A percentile compares a stretch with the other conserved stretches of the same genome.
phyloP scores from a whole-genome alignment of 2,797 vertebrate genomes.

The Rhabdophis nuchalis region DNA sequence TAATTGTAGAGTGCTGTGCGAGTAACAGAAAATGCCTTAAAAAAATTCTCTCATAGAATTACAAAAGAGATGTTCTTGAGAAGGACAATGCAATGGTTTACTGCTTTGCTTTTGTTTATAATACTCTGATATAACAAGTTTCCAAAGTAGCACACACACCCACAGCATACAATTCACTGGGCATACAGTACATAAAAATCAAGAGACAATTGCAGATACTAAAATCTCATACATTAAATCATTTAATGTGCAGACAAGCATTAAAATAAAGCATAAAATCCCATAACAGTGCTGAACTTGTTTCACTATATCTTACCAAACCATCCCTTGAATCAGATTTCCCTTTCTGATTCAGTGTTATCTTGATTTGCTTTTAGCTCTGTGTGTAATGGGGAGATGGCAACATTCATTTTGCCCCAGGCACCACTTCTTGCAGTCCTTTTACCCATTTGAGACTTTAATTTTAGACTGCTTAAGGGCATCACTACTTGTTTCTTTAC shows the following conservation, averaged over 20 bases:
- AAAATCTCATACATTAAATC: background rate
- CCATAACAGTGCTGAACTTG: background rate
- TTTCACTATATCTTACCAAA: background rate
- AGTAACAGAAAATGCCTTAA: background rate
- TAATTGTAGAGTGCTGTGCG: background rate
- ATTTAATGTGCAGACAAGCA: background rate
- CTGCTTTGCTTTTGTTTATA: background rate
- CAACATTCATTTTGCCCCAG: background rate
- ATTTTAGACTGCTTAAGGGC: background rate
- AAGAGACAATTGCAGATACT: background rate
- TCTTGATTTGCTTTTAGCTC: background rate
- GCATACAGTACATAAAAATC: background rate
- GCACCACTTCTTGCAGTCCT: background rate
- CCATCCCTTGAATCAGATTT: background rate
- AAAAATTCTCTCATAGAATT: background rate
- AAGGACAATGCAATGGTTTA: background rate
- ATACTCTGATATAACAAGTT: background rate
- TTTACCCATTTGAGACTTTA: background rate
- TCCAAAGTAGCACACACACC: background rate
- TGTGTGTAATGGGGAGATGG: background rate
- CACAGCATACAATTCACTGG: background rate
- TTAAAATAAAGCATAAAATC: background rate
- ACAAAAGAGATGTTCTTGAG: background rate
- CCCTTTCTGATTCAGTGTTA: background rate
- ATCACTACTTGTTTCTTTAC: background rate